Percentiles rank a stretch among this genome's conserved stretches.
phyloP scores from a whole-genome alignment of 1,140 invertebrate genomes.

The Rhizoglyphus robini region DNA sequence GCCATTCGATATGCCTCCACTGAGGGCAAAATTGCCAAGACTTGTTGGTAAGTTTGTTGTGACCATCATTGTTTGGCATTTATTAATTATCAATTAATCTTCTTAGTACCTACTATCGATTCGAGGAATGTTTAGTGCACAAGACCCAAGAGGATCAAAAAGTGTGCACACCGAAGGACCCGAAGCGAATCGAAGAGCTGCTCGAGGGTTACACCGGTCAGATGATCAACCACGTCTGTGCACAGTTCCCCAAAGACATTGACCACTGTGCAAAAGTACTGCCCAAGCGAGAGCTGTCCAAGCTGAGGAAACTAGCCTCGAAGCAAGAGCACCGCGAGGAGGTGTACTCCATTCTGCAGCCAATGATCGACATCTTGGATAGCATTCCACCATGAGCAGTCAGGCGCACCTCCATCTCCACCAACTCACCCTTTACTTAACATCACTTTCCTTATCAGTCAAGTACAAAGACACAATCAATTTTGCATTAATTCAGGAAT shows the following conservation, averaged over 20 bases:
- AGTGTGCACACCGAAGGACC: background rate
- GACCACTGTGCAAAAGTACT: constrained; percentile 8
- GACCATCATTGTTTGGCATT: background rate
- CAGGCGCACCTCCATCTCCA: too few species aligned
- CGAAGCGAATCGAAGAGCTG: constrained; percentile 12
- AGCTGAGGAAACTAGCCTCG: background rate
- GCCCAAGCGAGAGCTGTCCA: background rate
- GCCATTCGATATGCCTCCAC: background rate
- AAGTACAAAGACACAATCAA: too few species aligned
- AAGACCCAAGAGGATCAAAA: background rate
- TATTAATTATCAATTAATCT: background rate
- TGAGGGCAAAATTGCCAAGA: background rate
- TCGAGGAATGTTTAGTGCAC: constrained; percentile 11
- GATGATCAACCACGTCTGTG: background rate
- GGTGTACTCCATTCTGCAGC: constrained; percentile 15
- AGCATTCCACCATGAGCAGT: constrained; percentile 10
- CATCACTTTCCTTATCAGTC: too few species aligned
- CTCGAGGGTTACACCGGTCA: constrained; percentile 16
- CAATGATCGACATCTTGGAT: constrained; percentile 18
- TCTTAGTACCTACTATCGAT: constrained; percentile 9
- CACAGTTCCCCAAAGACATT: background rate
- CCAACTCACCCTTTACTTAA: too few species aligned
- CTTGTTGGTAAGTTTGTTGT: constrained; percentile 17
- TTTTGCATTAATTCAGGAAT: too few species aligned
- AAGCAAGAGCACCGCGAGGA: background rate